Evolutionary conservation across 2,888 invertebrate species (phyloP), one percentile per base, ranked within the genome.

Genomic region (Leptogaster cylindrica): DNA sequence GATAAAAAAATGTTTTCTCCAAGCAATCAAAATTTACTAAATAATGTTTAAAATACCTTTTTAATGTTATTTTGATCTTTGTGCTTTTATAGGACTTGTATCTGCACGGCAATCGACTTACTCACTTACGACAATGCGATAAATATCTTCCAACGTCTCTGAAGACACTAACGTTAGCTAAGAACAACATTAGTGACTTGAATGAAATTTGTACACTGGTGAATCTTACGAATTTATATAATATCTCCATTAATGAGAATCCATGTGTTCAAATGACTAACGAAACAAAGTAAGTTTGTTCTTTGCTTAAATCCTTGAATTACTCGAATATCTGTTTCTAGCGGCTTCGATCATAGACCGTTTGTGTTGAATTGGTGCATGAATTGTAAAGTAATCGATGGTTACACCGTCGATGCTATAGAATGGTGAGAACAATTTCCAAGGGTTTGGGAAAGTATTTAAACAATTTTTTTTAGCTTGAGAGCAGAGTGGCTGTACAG

Each of bases 401-500:
- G 95, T 10, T 92, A 89, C 78, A 87, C 90, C 51, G 92, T 95
- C 71, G 91, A 92, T 79, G 92, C 95, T 67, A 91, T 94, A 74
- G 96, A 96, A 84, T 92, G 91, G 93, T 76, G 33, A 50, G 41
- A 70, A 39, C 52, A 27, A 16, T 39, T 48, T 1, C n/a, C 8
- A n/a, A n/a, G 7, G 36, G 33, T 12, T 41, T 70, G 44, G 48
- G 31, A 52, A 48, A 68, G 73, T 74, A 66, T 79, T 27, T 18
- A 27, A n/a, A 25, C n/a, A 23, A 10, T 39, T 41, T 16, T 2
- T 61, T 67, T n/a, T 48, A 94, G 95, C 78, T 84, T 95, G 72
- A 92, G 93, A 83, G 95, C 95, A 0, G 96, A 96, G 79, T 97
- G 96, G 96, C 82, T 96, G 67, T 95, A 95, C 82, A 95, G 95